Evolutionary conservation across 2,888 invertebrate species (phyloP).

Genomic region (Eupithecia dodoneata): DNA sequence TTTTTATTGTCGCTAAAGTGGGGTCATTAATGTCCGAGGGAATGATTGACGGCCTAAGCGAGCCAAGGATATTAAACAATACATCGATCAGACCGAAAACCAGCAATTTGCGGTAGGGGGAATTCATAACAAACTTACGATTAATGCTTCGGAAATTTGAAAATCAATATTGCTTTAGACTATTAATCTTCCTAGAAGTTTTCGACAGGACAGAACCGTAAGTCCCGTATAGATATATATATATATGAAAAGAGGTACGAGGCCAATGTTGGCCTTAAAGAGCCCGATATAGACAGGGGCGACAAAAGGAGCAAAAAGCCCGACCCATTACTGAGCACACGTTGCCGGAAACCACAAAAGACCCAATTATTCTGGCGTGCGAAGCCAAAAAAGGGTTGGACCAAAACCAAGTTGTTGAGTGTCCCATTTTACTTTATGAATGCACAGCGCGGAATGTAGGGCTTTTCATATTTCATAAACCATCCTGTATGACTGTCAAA

Average conservation of each 20-base stretch:
- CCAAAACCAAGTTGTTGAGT: slow-evolving; percentile 64
- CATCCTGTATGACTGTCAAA: slow-evolving; percentile 27
- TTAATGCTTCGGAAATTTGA: slow-evolving; percentile 31
- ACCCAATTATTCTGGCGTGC: slow-evolving; percentile 75
- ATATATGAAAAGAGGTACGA: slow-evolving; percentile 40
- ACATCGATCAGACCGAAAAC: slow-evolving; percentile 35
- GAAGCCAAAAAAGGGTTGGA: slow-evolving; percentile 74
- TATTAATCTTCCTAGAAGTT: slow-evolving; percentile 38
- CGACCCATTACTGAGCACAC: slow-evolving; percentile 70
- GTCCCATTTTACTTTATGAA: slow-evolving; percentile 61
- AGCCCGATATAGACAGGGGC: slow-evolving; percentile 61
- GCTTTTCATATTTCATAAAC: slow-evolving; percentile 30
- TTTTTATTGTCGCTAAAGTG: slow-evolving; percentile 64
- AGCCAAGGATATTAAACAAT: slow-evolving; percentile 46
- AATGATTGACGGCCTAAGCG: slow-evolving; percentile 55
- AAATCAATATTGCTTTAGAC: slow-evolving; percentile 28
- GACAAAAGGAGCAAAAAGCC: slow-evolving; percentile 70
- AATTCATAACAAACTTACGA: slow-evolving; percentile 16
- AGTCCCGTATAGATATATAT: neutral
- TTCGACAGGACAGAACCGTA: neutral
- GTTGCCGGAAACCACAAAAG: slow-evolving; percentile 75
- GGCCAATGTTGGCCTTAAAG: slow-evolving; percentile 55
- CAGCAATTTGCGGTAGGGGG: neutral
- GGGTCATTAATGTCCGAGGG: slow-evolving; percentile 58
- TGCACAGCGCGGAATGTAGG: slow-evolving; percentile 48